A percentile compares a stretch with the other conserved stretches of the same genome.
Conservation (phyloP, 2,113 vertebrate species). For the Gadus macrocephalus region DNA sequence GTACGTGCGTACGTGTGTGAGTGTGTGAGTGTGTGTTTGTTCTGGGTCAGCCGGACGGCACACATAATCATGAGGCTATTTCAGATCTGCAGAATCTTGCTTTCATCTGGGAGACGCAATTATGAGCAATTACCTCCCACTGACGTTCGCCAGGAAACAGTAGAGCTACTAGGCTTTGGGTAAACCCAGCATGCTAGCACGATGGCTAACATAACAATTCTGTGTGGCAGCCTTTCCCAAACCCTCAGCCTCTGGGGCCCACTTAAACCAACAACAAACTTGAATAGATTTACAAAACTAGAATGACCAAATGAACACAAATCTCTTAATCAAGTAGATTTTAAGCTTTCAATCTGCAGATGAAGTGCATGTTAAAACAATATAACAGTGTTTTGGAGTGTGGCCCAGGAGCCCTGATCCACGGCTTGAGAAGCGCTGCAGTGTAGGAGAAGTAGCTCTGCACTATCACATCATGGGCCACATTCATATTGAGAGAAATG, state of each 20-base stretch:
- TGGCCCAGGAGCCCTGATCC: too few relatives aligned
- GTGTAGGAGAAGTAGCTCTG: too few relatives aligned
- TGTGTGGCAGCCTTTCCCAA: neutral
- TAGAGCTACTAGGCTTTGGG: neutral
- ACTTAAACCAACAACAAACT: neutral
- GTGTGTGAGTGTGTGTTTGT: neutral
- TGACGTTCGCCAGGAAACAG: neutral
- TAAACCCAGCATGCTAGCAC: neutral
- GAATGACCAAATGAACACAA: too few relatives aligned
- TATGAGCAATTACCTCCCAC: conserved; percentile 16
- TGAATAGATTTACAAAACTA: too few relatives aligned
- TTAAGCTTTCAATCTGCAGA: too few relatives aligned
- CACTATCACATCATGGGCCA: too few relatives aligned
- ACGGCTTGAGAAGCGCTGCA: too few relatives aligned
- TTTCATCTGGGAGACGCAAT: conserved; percentile 32
- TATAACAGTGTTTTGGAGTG: too few relatives aligned
- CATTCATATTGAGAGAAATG: too few relatives aligned
- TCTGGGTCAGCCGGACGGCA: neutral
- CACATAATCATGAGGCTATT: conserved; percentile 19
- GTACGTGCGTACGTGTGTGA: neutral
- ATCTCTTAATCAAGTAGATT: too few relatives aligned
- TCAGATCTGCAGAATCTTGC: conserved; percentile 9
- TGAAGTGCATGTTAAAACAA: too few relatives aligned
- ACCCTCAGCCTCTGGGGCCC: neutral
- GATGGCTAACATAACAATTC: neutral